Base-by-base conservation (phyloP, 2,888 invertebrate genomes). In the Chorisops tibialis region DNA sequence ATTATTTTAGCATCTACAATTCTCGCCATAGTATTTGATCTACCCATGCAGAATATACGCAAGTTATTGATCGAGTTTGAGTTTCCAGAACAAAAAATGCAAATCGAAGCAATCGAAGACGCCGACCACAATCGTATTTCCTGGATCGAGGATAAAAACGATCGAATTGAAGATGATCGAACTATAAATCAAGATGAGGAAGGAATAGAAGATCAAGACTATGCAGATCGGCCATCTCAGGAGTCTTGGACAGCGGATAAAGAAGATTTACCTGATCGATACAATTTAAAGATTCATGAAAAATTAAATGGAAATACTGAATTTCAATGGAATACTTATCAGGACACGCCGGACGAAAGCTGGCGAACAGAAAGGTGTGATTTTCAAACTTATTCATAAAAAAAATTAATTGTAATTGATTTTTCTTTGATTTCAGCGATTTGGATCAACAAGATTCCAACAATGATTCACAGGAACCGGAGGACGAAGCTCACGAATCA, bases 11-110 rank as follows among this genome's bases (percentile, higher is more conserved):
- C 81, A 49, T 83, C 86, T 1, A 72, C 79, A 12, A 64, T 84
- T 47, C 68, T 87, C 63, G 85, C 87, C 1, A 70, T 88, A 58
- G 79, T 86, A 38, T 82, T 88, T 62, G 84, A 88, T 69, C 81
- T 85, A 67, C 88, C 88, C 3, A 83, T 87, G 78, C 86, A 87
- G 70, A 80, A 80, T 63, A 65, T 75, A 12, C 72, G 74, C 4
- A 69, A 69, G 49, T 68, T 75, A 11, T 41, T 75, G 9, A 73
- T 82, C 5, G 80, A 81, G 66, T 52, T 45, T 37, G 61, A 61
- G 38, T 41, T 50, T 16, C 49, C 41, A 11, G 21, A 21, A 35
- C 3, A 49, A 47, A 48, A 50, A 59, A 21, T 45, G 48, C 6
- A 6, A 37, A 2, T 6, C 4, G 63, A 62, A 49, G 58, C 22